Evolutionary conservation across 2,113 vertebrate species (phyloP), one percentile per base, ranked within the genome.

Genomic region (Xiphias gladius): DNA sequence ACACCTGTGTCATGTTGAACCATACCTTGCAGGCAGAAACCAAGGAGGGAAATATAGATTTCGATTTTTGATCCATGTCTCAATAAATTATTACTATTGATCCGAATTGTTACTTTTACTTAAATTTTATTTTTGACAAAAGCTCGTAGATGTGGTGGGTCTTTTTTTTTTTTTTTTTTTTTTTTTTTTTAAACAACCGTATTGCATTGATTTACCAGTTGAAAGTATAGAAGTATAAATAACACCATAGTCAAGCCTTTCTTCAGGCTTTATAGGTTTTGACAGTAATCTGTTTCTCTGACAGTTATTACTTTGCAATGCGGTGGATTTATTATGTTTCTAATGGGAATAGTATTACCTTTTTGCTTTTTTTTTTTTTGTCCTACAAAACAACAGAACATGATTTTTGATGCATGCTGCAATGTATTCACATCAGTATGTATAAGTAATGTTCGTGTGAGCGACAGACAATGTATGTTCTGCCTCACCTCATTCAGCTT

Each of bases 251-350:
- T 71, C 66, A 69, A 62, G 76, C 70, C 9, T 88, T 46, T 88
- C 87, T 84, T 87, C 82, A 0, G 87, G 88, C 87, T 84, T 80
- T 75, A 72, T 61, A 28, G 28, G 37, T 41, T 70, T 85, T 74
- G 24, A 82, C 84, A 73, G 86, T 89, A 79, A 90, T 93, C 80
- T 30, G 76, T 87, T 91, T 86, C 69, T 84, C 79, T 88, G 89
- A 91, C 92, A 88, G 74, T 92, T 91, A 92, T 88, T 89, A 88
- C 79, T 90, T 86, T 85, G 61, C 80, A 76, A 66, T 39, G 63
- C 43, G 12, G 41, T 70, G 79, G 86, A 84, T 90, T 88, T 90
- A 92, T 89, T 86, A 64, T n/a, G 10, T 87, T 86, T 81, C 59
- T 79, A 86, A 88, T 88, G 81, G 76, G 89, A 88, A 85, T 73